Evolutionary conservation across 35 echinoderm and acorn worm species (phyloP).

Genomic region (Stichopus chloronotus): DNA sequence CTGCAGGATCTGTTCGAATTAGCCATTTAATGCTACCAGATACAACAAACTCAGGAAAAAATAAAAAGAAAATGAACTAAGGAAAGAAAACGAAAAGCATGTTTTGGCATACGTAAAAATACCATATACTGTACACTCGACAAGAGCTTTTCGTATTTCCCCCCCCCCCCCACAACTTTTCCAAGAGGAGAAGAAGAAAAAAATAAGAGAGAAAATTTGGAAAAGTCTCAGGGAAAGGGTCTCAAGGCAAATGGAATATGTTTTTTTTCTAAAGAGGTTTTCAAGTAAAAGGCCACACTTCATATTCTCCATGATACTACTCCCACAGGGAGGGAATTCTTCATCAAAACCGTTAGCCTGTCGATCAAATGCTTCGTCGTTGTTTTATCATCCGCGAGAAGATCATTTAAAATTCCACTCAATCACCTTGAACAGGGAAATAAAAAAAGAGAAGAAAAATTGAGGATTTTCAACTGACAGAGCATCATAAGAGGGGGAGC

Average conservation of each 20-base stretch:
- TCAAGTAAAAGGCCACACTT: not conserved
- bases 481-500: not conserved
- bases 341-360: not conserved
- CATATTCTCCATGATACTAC: not conserved
- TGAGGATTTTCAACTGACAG: not conserved
- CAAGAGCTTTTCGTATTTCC: not conserved
- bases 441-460: not conserved
- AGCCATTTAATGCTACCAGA: not conserved
- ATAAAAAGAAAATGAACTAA: not conserved
- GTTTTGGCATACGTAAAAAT: not conserved
- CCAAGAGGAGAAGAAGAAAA: not conserved
- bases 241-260: not conserved
- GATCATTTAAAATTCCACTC: not conserved
- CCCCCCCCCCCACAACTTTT: not conserved
- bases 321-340: conserved; percentile 15
- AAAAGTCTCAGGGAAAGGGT: not conserved
- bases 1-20: not conserved
- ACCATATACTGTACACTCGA: not conserved
- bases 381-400: conserved; percentile 4
- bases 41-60: not conserved
- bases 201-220: not conserved
- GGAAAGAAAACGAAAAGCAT: no score
- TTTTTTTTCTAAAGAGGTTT: not conserved
- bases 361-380: not conserved
- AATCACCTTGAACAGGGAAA: not conserved